These are phyloP conservation scores for Hydriomena furcata DNA, from an alignment of 2,888 invertebrate species.

Conservation along the genomic window DNA sequence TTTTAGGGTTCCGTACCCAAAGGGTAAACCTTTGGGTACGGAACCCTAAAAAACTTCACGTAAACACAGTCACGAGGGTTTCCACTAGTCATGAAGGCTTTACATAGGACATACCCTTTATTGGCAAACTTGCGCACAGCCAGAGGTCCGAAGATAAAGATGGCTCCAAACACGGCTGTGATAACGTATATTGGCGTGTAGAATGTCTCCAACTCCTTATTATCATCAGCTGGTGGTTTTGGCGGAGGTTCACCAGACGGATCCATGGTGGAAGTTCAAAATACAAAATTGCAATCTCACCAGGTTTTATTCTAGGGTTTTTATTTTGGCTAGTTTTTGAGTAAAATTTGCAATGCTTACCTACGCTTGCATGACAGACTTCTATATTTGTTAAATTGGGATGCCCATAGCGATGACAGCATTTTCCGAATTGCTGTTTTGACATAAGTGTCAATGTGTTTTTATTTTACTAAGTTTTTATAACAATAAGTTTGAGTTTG, in stretches of 20 bases:
- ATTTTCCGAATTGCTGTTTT: background rate
- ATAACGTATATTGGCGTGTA: slow-evolving; percentile 12
- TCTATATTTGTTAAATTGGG: slow-evolving; percentile 8
- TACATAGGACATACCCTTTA: slow-evolving; percentile 21
- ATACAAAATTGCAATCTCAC: too few species aligned
- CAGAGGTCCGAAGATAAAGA: slow-evolving; percentile 15
- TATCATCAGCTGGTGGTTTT: background rate
- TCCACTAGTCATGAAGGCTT: too few species aligned
- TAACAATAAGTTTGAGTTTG: too few species aligned
- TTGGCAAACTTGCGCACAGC: background rate
- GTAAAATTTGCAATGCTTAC: background rate
- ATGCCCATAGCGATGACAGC: background rate
- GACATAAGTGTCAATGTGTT: background rate
- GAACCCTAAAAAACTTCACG: too few species aligned
- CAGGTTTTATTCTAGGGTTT: too few species aligned
- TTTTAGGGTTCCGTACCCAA: too few species aligned
- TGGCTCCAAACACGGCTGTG: slow-evolving; percentile 14
- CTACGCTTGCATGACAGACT: slow-evolving; percentile 16
- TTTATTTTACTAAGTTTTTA: too few species aligned
- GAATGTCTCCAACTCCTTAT: background rate
- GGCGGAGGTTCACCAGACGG: background rate
- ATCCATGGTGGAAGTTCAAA: too few species aligned
- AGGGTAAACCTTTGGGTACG: too few species aligned
- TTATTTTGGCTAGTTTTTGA: background rate
- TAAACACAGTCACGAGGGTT: too few species aligned